These are phyloP conservation scores for Cosmia pyralina DNA, from an alignment of 2,888 invertebrate genomes.

Conservation along the genomic window DNA sequence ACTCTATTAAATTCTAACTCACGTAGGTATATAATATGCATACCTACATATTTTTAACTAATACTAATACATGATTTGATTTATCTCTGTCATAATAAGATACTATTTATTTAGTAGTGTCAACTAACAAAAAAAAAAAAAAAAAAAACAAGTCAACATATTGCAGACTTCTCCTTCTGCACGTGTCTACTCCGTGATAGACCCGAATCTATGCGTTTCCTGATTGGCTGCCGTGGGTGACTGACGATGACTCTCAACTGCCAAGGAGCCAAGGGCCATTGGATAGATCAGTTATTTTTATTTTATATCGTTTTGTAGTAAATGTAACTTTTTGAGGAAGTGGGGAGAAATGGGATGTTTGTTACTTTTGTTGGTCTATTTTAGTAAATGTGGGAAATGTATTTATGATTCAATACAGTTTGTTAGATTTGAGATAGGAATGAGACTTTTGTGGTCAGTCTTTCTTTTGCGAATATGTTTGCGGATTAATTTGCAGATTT, in stretches of 20 bases:
- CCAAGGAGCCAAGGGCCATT: conserved; percentile 51
- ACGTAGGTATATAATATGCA: too few relatives aligned
- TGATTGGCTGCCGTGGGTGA: conserved; percentile 51
- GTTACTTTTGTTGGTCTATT: background rate
- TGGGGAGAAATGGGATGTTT: background rate
- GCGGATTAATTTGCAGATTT: too few relatives aligned
- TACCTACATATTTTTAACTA: background rate
- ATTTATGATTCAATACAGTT: background rate
- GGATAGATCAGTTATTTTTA: conserved; percentile 27
- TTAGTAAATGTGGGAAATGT: background rate
- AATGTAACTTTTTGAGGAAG: conserved; percentile 8
- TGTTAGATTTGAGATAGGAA: too few relatives aligned
- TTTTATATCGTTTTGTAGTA: conserved; percentile 17
- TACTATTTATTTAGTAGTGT: background rate
- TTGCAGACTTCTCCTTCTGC: conserved; percentile 28
- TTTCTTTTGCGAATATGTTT: too few relatives aligned
- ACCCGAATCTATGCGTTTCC: conserved; percentile 45
- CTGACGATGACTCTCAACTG: conserved; percentile 48
- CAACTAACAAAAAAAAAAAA: background rate
- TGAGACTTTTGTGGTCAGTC: too few relatives aligned
- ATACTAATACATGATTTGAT: too few relatives aligned
- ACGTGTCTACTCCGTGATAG: conserved; percentile 28
- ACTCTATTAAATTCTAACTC: too few relatives aligned
- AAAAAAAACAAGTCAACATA: background rate
- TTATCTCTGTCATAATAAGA: background rate